A percentile compares a stretch with the other conserved stretches of the same genome.
Evolutionary conservation across 2,113 vertebrate species (phyloP).

Genomic region (Oostethus manadensis): DNA sequence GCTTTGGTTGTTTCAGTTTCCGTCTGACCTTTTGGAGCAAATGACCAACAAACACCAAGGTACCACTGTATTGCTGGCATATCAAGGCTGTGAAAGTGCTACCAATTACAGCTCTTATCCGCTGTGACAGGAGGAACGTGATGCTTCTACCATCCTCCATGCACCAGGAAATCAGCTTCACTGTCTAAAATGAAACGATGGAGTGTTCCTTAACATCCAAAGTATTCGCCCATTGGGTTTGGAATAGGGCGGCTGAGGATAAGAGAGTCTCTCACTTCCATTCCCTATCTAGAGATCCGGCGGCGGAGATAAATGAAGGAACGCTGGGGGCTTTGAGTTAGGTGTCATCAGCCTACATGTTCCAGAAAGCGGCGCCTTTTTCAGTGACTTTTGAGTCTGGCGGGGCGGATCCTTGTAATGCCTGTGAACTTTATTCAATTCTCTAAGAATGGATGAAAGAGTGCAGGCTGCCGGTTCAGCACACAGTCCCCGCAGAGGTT

Average conservation of each 20-base stretch:
- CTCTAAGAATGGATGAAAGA: constrained; percentile 57
- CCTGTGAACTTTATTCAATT: constrained; percentile 63
- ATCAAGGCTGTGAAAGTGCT: constrained; percentile 6
- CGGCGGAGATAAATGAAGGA: constrained; percentile 19
- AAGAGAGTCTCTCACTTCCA: background rate
- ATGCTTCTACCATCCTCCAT: background rate
- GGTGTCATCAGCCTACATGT: constrained; percentile 12
- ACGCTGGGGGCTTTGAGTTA: constrained; percentile 14
- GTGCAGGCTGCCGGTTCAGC: constrained; percentile 46
- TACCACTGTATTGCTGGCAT: too few species aligned
- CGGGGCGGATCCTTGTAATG: constrained; percentile 62
- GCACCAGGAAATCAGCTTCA: background rate
- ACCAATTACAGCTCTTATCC: constrained; percentile 30
- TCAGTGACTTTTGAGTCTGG: constrained; percentile 25
- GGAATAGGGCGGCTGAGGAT: background rate
- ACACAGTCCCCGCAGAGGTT: constrained; percentile 37
- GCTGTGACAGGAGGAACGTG: background rate
- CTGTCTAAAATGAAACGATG: background rate
- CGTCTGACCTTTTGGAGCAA: too few species aligned
- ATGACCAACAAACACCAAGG: too few species aligned
- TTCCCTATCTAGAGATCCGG: constrained; percentile 3
- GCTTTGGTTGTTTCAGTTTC: too few species aligned
- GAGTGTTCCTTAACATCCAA: background rate
- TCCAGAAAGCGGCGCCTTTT: background rate
- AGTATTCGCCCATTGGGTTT: background rate